These are phyloP conservation scores for Pachypsylla venusta DNA, from an alignment of 1,140 invertebrate species.

Conservation along the genomic window DNA sequence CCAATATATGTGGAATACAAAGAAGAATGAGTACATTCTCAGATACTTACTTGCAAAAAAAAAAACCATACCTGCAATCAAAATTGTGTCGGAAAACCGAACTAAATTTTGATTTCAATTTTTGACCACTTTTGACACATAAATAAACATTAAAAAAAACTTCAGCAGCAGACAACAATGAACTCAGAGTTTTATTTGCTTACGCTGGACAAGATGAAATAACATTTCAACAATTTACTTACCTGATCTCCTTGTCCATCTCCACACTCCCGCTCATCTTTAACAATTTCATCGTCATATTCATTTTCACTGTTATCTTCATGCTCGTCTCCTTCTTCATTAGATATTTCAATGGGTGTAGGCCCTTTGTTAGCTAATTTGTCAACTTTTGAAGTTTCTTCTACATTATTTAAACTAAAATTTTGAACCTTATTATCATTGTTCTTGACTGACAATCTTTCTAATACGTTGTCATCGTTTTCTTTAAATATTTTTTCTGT, in stretches of 20 bases:
- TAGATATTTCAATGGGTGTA: too few relatives aligned
- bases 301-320: slow-evolving; percentile 1
- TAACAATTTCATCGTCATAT: slow-evolving; percentile 11
- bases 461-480: too few relatives aligned
- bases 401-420: too few relatives aligned
- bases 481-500: too few relatives aligned
- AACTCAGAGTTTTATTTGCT: background rate
- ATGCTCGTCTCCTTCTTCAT: too few relatives aligned
- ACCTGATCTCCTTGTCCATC: slow-evolving; percentile 17
- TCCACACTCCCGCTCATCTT: slow-evolving; percentile 18
- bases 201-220: background rate
- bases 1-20: too few relatives aligned
- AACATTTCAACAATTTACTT: background rate
- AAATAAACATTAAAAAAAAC: background rate
- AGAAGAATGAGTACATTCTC: too few relatives aligned
- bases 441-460: too few relatives aligned
- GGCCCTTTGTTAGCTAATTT: too few relatives aligned
- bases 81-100: background rate
- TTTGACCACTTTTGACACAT: too few relatives aligned
- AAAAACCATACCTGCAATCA: slow-evolving; percentile 10
- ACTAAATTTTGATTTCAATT: background rate
- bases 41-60: background rate
- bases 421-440: too few relatives aligned
- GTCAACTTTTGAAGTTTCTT: too few relatives aligned
- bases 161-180: background rate